Evolutionary conservation across 1,140 invertebrate species (phyloP), one percentile per base, ranked within the genome.

Genomic region (Lutraria rhynchaena): DNA sequence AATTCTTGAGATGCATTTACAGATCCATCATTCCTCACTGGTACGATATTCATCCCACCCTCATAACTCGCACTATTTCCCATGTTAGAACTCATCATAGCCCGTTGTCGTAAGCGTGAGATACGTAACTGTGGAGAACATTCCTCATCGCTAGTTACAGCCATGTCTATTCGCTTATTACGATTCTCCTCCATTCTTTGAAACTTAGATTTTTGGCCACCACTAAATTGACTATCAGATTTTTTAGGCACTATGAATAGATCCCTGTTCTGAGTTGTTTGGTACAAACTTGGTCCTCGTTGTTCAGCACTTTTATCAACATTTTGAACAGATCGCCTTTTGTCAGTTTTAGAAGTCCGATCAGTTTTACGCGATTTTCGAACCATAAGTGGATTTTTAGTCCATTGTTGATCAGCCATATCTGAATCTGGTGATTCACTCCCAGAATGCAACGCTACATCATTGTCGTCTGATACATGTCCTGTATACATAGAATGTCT

Each of bases 81-180:
- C 37, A 82, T 35, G 44, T 81, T 78, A 27, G 83, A 84, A 35
- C 88, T 85, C 61, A 88, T 86, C 49, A 90, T 77, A 22, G 89
- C 89, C 55, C 89, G 65, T 60, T 90, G 89, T 24, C 89, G 71
- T 11, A 90, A 75, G 49, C 87, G 71, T 24, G 89, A 88, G 35
- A 90, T 90, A 57, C 89, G 81, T 17, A 86, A 87, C 49, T 88
- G 87, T 17, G 89, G 88, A 0, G 88, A 87, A 76, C 83, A 83
- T 73, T 91, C 90, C 61, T 91, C 90, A 58, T 91, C 90, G 37
- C 88, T 90, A 4, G 90, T 91, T 22, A 89, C 86, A 19, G 85
- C 63, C 15, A 89, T 86, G 53, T 91, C 89, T 22, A 91, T 87
- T 22, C 90, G 73, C 60, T 87, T 86, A 49, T 88, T 87, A 11